Evolutionary conservation across 30 jellyfish, hydroid and myxozoan species (phyloP), one percentile per base, ranked within the genome.

Genomic region (Catostylus mosaicus): DNA sequence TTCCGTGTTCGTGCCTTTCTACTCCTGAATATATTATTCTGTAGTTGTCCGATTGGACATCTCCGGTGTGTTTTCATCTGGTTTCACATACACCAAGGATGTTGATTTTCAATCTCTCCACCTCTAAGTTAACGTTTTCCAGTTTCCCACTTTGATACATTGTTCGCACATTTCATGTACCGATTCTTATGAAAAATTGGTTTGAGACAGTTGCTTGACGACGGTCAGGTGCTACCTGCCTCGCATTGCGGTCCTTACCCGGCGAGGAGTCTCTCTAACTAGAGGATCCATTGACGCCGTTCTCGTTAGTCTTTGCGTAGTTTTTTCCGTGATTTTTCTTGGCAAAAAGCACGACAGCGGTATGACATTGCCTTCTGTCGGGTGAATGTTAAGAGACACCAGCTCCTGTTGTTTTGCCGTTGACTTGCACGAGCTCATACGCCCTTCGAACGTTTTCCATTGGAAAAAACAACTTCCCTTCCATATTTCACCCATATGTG

Each of bases 161-260:
- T 34, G 80, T 68, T 46, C 80, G 27, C 29, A 37, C 80, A 22
- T 68, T 68, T 64, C 80, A 68, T 35, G 80, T 68, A 22, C 27
- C 64, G 34, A 68, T 40, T 36, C 57, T 36, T n/a, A n/a, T n/a
- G n/a, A n/a, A n/a, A n/a, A n/a, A n/a, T 33, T 36, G n/a, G 2
- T 35, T 50, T 36, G 26, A 3, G 37, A 38, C 40, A 46, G 67
- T 69, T 6, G 82, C 56, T 30, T 65, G 77, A 65, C 31, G 51
- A 26, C 77, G 77, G 56, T 65, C 77, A 11, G 77, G 77, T 31
- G 77, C 38, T 33, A 65, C 77, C 77, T 65, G 77, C 26, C 30
- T 52, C 56, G 26, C 77, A 26, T 65, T 24, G 38, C 51, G 12
- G 26, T 30, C 77, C 61, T 33, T 65, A 31, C 77, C 77, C 26